Evolutionary conservation across 2,113 vertebrate genomes (phyloP).

Genomic region (Tachuris rubrigastra): DNA sequence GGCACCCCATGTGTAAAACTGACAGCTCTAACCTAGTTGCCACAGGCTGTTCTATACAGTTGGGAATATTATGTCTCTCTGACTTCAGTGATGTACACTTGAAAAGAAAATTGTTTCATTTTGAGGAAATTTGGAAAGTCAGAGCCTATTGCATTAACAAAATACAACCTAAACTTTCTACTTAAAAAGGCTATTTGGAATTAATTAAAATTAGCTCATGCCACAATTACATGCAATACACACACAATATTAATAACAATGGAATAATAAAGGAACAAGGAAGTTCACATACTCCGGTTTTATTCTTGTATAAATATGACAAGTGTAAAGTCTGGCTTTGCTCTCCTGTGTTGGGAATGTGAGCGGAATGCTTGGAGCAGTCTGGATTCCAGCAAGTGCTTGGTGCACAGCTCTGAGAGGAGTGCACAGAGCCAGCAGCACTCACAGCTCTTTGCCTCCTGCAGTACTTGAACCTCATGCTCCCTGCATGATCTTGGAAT

Average conservation of each 20-base stretch:
- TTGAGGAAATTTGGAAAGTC: constrained; percentile 46
- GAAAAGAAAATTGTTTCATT: constrained; percentile 63
- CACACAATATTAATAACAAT: background rate
- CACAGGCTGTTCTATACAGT: constrained; percentile 38
- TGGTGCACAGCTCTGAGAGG: background rate
- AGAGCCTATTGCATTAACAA: constrained; percentile 29
- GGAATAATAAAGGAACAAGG: background rate
- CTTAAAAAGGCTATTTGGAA: constrained; percentile 16
- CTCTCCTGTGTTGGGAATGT: background rate
- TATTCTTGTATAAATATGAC: background rate
- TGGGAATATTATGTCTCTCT: constrained; percentile 64
- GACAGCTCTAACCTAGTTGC: constrained; percentile 60
- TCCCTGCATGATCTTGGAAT: background rate
- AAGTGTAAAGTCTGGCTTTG: background rate
- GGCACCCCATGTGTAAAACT: constrained; percentile 61
- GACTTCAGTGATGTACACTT: constrained; percentile 55
- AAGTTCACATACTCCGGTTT: background rate
- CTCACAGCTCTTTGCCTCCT: background rate
- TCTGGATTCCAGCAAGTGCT: background rate
- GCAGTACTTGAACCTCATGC: background rate
- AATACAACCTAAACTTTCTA: constrained; percentile 21
- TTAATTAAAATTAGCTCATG: constrained; percentile 1
- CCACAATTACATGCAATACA: background rate
- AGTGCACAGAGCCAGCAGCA: background rate
- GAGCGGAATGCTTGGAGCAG: background rate